Conservation (phyloP, 2,888 invertebrate genomes). For the Ormia ochracea region DNA sequence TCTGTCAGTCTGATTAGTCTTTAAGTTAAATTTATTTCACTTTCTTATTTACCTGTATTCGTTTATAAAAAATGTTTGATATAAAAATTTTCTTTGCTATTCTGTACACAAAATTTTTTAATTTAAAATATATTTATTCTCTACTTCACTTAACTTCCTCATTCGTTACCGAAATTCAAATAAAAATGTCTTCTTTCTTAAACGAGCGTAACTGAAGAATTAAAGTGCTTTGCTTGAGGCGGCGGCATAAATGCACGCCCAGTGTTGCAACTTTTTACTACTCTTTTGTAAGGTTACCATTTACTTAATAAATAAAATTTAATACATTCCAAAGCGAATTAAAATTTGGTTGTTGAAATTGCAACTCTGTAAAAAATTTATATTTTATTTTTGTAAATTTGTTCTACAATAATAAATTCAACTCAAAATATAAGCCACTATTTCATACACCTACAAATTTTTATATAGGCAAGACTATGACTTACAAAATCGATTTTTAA, state of each 20-base stretch:
- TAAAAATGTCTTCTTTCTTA: slow-evolving; percentile 64
- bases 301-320: neutral
- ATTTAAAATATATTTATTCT: slow-evolving; percentile 28
- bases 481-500: too few relatives aligned
- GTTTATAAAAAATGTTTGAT: slow-evolving; percentile 23
- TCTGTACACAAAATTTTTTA: slow-evolving; percentile 39
- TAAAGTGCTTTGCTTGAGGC: slow-evolving; percentile 58
- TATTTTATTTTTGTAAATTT: too few relatives aligned
- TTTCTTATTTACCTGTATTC: slow-evolving; percentile 47
- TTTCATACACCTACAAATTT: too few relatives aligned
- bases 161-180: slow-evolving; percentile 62
- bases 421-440: too few relatives aligned
- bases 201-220: slow-evolving; percentile 65
- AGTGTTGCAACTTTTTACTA: slow-evolving; percentile 39
- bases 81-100: slow-evolving; percentile 11
- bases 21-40: slow-evolving; percentile 15
- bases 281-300: neutral
- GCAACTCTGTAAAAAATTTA: too few relatives aligned
- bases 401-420: too few relatives aligned
- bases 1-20: neutral
- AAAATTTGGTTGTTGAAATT: too few relatives aligned
- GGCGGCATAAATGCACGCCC: slow-evolving; percentile 53
- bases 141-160: slow-evolving; percentile 41
- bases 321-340: too few relatives aligned
- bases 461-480: too few relatives aligned